A percentile compares a stretch with the other conserved stretches of the same genome.
phyloP scores from a whole-genome alignment of 2,797 vertebrate genomes.

The Crenichthys baileyi region DNA sequence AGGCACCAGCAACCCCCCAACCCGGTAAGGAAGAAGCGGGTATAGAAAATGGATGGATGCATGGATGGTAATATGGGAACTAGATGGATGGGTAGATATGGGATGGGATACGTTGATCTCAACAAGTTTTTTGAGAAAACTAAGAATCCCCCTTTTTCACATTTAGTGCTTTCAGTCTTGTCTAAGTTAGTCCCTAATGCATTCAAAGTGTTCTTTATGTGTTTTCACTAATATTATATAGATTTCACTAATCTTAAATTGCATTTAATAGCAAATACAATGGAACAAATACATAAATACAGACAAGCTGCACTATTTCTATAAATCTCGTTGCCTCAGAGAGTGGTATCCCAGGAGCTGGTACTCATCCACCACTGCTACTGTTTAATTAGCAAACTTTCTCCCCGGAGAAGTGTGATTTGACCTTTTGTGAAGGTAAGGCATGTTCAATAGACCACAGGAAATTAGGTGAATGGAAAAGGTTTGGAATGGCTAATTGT shows the following conservation, averaged over 20 bases:
- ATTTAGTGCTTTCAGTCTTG: too few species aligned
- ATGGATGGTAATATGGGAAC: too few species aligned
- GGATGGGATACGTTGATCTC: too few species aligned
- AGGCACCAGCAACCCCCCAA: too few species aligned
- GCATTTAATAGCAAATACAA: too few species aligned
- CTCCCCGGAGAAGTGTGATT: slow-evolving; percentile 73
- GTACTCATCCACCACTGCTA: slow-evolving; percentile 55
- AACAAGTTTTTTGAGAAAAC: neutral
- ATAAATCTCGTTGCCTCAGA: slow-evolving; percentile 38
- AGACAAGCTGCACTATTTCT: neutral
- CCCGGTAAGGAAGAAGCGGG: too few species aligned
- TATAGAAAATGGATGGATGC: too few species aligned
- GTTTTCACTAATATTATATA: too few species aligned
- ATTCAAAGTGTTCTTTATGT: too few species aligned
- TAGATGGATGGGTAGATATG: too few species aligned
- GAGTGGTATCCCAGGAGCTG: slow-evolving; percentile 65
- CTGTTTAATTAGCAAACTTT: slow-evolving; percentile 77
- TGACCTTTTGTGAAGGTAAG: slow-evolving; percentile 81
- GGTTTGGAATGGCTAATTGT: slow-evolving; percentile 31
- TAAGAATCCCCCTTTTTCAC: neutral
- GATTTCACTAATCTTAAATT: too few species aligned
- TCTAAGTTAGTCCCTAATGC: too few species aligned
- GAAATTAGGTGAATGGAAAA: slow-evolving; percentile 67
- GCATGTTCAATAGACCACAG: slow-evolving; percentile 73
- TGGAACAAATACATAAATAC: neutral